Evolutionary conservation across 2,113 vertebrate genomes (phyloP).

Genomic region (Sigmodon hispidus): DNA sequence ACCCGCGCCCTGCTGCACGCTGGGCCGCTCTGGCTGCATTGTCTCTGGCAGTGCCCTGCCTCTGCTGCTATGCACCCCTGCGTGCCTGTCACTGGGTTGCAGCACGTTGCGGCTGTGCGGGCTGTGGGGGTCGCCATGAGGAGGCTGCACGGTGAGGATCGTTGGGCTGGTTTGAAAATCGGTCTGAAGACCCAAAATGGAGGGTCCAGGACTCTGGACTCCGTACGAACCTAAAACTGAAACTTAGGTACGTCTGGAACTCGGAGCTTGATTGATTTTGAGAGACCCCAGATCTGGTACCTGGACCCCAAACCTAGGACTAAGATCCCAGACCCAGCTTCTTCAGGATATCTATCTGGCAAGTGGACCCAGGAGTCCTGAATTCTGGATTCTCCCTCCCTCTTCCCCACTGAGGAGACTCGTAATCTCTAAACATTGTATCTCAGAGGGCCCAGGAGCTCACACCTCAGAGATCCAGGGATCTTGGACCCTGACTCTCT

Average conservation of each 20-base stretch:
- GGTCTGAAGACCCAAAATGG: slow-evolving; percentile 13
- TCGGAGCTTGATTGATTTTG: slow-evolving; percentile 67
- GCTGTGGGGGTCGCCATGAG: slow-evolving; percentile 90
- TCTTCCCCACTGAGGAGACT: not conserved
- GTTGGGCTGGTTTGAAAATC: slow-evolving; percentile 43
- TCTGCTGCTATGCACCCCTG: slow-evolving; percentile 96
- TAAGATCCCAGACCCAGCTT: slow-evolving; percentile 41
- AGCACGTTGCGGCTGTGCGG: slow-evolving; percentile 92
- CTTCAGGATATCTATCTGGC: slow-evolving; percentile 8
- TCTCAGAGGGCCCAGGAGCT: not conserved
- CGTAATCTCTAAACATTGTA: not conserved
- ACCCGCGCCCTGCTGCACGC: slow-evolving; percentile 93
- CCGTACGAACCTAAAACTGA: slow-evolving; percentile 55
- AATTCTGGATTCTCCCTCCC: not conserved
- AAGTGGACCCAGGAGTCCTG: slow-evolving; percentile 22
- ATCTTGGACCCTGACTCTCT: not conserved
- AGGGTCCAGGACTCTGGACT: slow-evolving; percentile 56
- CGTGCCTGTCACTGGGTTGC: slow-evolving; percentile 95
- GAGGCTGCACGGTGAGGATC: slow-evolving; percentile 93
- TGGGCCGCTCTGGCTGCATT: slow-evolving; percentile 93
- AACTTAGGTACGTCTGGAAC: slow-evolving; percentile 60
- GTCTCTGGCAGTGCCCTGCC: slow-evolving; percentile 94
- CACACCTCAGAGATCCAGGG: not conserved
- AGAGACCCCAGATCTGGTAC: slow-evolving; percentile 60
- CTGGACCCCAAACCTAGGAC: slow-evolving; percentile 55